phyloP scores from a whole-genome alignment of 2,113 vertebrate genomes.

The Camelus dromedarius region DNA sequence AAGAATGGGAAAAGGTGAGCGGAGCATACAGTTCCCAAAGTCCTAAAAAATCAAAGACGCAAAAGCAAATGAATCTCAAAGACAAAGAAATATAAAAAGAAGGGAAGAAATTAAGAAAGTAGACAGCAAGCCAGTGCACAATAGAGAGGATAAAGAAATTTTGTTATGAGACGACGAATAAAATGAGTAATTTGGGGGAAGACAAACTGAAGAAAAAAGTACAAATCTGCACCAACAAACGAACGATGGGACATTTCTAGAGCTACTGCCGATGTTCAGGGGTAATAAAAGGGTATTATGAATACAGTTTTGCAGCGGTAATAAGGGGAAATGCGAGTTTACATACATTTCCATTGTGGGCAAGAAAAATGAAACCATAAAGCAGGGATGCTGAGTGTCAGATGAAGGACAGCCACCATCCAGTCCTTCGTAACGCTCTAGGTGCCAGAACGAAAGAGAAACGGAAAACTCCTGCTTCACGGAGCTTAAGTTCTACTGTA shows the following conservation, averaged over 20 bases:
- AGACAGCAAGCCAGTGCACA: neutral
- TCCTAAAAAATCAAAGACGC: neutral
- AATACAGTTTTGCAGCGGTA: neutral
- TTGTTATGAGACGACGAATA: neutral
- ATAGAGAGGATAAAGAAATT: neutral
- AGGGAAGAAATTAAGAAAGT: neutral
- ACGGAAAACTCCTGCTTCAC: neutral
- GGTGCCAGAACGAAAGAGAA: no score
- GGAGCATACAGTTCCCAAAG: neutral
- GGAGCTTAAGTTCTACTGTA: neutral
- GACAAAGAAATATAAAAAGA: neutral
- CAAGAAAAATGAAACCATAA: neutral
- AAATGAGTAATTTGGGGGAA: neutral
- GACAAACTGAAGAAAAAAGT: neutral
- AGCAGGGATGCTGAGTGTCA: neutral
- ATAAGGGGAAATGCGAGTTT: neutral
- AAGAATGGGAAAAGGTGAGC: neutral
- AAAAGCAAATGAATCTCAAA: neutral
- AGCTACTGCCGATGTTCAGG: neutral
- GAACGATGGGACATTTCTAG: neutral
- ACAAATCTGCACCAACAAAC: neutral
- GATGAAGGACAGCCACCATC: neutral
- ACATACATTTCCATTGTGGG: neutral
- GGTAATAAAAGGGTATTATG: neutral
- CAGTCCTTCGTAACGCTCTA: neutral